Conservation (phyloP, 2,797 vertebrate genomes). For the Sardinella longiceps region DNA sequence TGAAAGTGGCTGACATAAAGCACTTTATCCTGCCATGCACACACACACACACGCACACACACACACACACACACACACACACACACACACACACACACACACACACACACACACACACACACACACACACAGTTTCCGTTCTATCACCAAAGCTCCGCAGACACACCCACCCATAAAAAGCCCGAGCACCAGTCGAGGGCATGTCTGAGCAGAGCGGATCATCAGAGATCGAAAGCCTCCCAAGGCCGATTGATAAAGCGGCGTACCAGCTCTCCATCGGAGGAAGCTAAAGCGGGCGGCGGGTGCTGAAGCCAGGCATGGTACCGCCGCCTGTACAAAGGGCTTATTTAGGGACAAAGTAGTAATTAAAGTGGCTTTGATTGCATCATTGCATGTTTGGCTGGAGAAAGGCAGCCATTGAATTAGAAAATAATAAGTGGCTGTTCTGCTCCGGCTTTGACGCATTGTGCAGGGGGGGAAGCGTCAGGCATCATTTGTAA, state of each 20-base stretch:
- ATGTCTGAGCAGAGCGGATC: not conserved
- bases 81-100: conserved; percentile 16
- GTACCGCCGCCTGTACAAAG: not conserved
- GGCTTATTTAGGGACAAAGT: conserved; percentile 44
- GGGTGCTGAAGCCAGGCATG: not conserved
- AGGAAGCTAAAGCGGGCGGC: not conserved
- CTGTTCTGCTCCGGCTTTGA: conserved; percentile 69
- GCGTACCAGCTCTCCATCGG: not conserved
- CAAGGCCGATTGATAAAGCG: not conserved
- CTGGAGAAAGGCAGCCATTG: conserved; percentile 52
- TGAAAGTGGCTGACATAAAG: not conserved
- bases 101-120: not conserved
- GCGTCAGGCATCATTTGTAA: conserved; percentile 68
- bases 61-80: conserved; percentile 2
- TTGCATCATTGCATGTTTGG: conserved; percentile 61
- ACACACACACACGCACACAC: no score
- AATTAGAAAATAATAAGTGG: conserved; percentile 65
- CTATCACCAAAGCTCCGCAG: not conserved
- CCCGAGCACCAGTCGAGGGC: not conserved
- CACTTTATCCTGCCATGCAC: not conserved
- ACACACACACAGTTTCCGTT: not conserved
- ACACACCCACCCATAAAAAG: not conserved
- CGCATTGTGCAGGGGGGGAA: conserved; percentile 69
- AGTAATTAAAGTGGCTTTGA: conserved; percentile 48
- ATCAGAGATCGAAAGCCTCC: not conserved